phyloP scores from a whole-genome alignment of 2,888 invertebrate genomes.

The Apotomis betuletana region DNA sequence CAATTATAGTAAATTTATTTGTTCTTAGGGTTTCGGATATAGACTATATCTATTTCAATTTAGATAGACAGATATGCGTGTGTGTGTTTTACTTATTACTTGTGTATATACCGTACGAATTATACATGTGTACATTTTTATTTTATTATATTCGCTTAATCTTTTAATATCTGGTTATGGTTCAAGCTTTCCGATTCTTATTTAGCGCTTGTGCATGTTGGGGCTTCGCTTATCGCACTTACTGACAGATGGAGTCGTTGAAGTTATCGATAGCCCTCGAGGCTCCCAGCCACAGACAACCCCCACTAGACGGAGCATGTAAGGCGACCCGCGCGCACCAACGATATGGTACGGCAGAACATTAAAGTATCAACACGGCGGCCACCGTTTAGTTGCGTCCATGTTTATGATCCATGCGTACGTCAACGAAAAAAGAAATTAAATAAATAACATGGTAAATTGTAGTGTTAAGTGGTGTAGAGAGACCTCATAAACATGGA shows the following conservation, averaged over 20 bases:
- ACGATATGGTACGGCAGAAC: too few species aligned
- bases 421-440: too few species aligned
- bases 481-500: too few species aligned
- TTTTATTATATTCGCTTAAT: constrained; percentile 24
- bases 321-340: too few species aligned
- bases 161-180: constrained; percentile 27
- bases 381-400: too few species aligned
- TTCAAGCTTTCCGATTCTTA: constrained; percentile 31
- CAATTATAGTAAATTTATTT: too few species aligned
- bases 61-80: constrained; percentile 7
- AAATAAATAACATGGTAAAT: too few species aligned
- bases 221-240: constrained; percentile 50
- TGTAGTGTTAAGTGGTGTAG: too few species aligned
- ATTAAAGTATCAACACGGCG: too few species aligned
- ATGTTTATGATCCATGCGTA: too few species aligned
- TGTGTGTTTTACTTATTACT: constrained; percentile 12
- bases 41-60: background rate
- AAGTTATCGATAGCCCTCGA: constrained; percentile 77
- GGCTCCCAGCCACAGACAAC: constrained; percentile 70
- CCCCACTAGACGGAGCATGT: too few species aligned
- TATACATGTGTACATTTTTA: constrained; percentile 20
- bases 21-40: too few species aligned
- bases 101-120: background rate
- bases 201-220: constrained; percentile 55
- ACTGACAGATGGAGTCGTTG: constrained; percentile 63